Percentiles rank a stretch among this genome's conserved stretches.
Evolutionary conservation across 1,140 invertebrate species (phyloP).

Genomic region (Brachionus calyciflorus): DNA sequence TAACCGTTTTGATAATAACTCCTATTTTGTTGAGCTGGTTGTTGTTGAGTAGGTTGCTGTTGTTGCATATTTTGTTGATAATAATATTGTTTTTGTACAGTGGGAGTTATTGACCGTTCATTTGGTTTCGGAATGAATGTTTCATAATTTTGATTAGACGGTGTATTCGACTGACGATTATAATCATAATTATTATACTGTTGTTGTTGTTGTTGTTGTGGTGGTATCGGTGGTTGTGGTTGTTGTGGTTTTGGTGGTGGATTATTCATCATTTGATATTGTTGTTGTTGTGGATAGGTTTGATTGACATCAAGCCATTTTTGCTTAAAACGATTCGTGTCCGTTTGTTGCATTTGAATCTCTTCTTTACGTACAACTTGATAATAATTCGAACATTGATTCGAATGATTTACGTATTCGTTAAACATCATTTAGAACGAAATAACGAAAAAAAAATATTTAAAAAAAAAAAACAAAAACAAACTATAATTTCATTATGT

Average conservation of each 20-base stretch:
- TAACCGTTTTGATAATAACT: neutral
- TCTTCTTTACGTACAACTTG: constrained; percentile 34
- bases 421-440: constrained; percentile 24
- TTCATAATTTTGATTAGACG: neutral
- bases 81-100: neutral
- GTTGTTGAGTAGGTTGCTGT: neutral
- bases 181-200: neutral
- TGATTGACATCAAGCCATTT: constrained; percentile 39
- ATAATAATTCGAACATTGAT: constrained; percentile 40
- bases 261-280: neutral
- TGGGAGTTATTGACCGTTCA: constrained; percentile 14
- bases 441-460: too few species aligned
- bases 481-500: too few species aligned
- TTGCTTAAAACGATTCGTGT: constrained; percentile 42
- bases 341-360: constrained; percentile 36
- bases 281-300: constrained; percentile 12
- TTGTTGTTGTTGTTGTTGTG: constrained; percentile 2
- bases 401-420: constrained; percentile 46
- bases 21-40: too few species aligned
- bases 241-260: too few species aligned
- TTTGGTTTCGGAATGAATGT: constrained; percentile 9
- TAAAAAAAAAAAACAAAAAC: too few species aligned
- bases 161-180: neutral
- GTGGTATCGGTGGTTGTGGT: neutral
- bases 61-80: neutral